phyloP scores from a whole-genome alignment of 2,113 vertebrate genomes.

The Semnornis frantzii region DNA sequence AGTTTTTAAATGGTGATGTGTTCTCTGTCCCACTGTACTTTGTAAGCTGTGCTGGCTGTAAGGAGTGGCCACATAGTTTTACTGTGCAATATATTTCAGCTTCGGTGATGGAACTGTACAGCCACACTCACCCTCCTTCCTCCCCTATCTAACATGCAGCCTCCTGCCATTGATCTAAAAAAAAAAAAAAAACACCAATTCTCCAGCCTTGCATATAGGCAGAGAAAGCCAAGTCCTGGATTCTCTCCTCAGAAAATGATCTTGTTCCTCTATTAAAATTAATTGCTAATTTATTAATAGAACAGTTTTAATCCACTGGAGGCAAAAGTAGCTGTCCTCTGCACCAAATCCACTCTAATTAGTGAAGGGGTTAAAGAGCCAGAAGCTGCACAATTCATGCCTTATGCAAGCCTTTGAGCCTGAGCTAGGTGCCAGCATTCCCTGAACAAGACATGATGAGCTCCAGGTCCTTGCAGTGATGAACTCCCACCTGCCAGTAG shows the following conservation, averaged over 20 bases:
- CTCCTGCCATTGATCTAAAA: background rate
- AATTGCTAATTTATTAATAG: background rate
- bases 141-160: background rate
- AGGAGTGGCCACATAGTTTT: background rate
- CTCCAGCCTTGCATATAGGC: background rate
- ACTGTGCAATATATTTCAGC: background rate
- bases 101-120: background rate
- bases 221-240: background rate
- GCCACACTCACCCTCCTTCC: background rate
- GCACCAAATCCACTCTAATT: background rate
- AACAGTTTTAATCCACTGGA: background rate
- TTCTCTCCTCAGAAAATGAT: background rate
- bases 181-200: no score
- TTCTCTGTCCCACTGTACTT: background rate
- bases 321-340: background rate
- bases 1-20: background rate
- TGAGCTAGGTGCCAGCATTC: fast-evolving
- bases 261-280: background rate
- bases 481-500: background rate
- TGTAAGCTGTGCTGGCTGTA: background rate
- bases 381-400: background rate
- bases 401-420: background rate
- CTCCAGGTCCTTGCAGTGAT: background rate
- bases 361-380: background rate
- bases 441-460: background rate